Conservation (phyloP, 2,888 invertebrate genomes). For the Drosophila pseudotakahashii region DNA sequence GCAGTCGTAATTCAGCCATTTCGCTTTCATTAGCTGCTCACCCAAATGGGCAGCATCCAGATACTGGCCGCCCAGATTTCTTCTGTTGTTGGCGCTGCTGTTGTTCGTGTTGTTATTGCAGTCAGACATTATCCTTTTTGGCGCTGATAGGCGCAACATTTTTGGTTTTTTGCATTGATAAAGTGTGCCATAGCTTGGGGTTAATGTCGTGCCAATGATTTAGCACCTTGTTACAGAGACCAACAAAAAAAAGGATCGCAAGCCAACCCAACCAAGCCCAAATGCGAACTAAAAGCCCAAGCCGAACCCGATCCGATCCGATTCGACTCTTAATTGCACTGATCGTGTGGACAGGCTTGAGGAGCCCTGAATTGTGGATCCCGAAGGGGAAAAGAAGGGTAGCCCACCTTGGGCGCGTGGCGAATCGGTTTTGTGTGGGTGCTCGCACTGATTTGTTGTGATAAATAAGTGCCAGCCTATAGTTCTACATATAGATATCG, state of each 20-base stretch:
- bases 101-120: slow-evolving; percentile 48
- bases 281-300: slow-evolving; percentile 21
- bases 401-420: slow-evolving; percentile 77
- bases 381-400: slow-evolving; percentile 9
- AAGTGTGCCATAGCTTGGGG: slow-evolving; percentile 83
- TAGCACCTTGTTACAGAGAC: slow-evolving; percentile 82
- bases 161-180: slow-evolving; percentile 78
- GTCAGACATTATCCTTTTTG: slow-evolving; percentile 67
- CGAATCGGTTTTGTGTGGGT: slow-evolving; percentile 83
- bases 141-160: slow-evolving; percentile 70
- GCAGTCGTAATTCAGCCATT: slow-evolving; percentile 69
- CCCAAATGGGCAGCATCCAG: slow-evolving; percentile 50
- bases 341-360: slow-evolving; percentile 73
- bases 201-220: slow-evolving; percentile 84
- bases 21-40: slow-evolving; percentile 72
- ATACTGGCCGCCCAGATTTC: slow-evolving; percentile 34
- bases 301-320: slow-evolving; percentile 53
- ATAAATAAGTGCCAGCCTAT: slow-evolving; percentile 80
- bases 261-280: slow-evolving; percentile 2
- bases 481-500: slow-evolving; percentile 34
- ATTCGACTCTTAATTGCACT: slow-evolving; percentile 76
- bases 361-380: slow-evolving; percentile 29
- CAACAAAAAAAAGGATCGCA: slow-evolving; percentile 11
- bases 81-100: slow-evolving; percentile 38
- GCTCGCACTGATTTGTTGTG: slow-evolving; percentile 81